These are phyloP conservation scores for Popillia japonica DNA, from an alignment of 1,140 invertebrate species.

Conservation along the genomic window DNA sequence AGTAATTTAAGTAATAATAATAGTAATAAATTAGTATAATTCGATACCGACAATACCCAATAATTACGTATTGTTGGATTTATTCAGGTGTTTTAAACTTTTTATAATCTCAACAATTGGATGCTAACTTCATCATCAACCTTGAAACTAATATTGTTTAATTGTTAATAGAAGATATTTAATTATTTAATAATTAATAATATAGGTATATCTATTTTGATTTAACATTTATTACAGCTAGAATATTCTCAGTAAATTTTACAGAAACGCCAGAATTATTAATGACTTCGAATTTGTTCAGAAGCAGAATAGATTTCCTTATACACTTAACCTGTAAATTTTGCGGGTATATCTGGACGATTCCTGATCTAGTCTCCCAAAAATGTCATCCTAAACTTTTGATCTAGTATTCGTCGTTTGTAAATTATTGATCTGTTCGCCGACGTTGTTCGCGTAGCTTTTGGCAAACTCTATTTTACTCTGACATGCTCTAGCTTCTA, in stretches of 20 bases:
- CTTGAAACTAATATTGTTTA: neutral
- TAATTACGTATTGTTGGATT: neutral
- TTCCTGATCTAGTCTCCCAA: neutral
- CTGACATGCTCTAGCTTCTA: neutral
- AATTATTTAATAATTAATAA: too few relatives aligned
- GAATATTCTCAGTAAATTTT: too few relatives aligned
- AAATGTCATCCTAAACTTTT: neutral
- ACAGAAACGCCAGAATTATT: too few relatives aligned
- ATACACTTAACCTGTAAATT: neutral
- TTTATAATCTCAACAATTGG: neutral
- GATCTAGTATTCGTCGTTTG: neutral
- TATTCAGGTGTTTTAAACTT: neutral
- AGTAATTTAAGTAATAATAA: neutral
- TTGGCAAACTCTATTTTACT: conserved; percentile 1
- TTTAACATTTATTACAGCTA: too few relatives aligned
- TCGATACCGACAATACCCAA: neutral
- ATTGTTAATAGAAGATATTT: too few relatives aligned
- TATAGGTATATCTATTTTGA: too few relatives aligned
- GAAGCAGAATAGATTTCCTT: neutral
- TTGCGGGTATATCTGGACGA: neutral
- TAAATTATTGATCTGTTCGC: neutral
- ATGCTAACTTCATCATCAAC: neutral
- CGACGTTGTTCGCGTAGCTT: neutral
- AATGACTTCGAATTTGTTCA: too few relatives aligned
- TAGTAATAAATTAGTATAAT: conserved; percentile 1